Evolutionary conservation across 2,113 vertebrate species (phyloP).

Genomic region (Athene noctua): DNA sequence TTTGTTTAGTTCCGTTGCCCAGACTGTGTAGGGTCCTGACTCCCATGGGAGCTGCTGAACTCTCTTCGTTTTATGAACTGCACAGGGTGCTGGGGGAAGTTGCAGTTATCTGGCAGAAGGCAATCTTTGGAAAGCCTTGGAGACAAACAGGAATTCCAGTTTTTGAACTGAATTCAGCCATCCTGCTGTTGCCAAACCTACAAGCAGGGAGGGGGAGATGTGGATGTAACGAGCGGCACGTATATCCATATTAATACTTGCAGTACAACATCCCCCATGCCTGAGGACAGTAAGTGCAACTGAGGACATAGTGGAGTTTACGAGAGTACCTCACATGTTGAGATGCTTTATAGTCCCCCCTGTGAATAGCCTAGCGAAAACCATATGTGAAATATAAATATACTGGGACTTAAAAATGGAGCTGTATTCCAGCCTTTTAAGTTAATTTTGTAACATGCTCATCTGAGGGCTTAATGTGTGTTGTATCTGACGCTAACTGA

Average conservation of each 20-base stretch:
- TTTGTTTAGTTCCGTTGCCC: neutral
- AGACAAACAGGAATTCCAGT: constrained; percentile 20
- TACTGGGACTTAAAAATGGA: constrained; percentile 64
- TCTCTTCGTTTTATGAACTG: neutral
- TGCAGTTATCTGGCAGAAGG: neutral
- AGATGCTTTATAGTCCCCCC: constrained; percentile 65
- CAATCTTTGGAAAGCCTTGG: neutral
- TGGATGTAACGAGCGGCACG: constrained; percentile 11
- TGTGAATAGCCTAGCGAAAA: constrained; percentile 65
- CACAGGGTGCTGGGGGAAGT: neutral
- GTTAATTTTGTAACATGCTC: constrained; percentile 62
- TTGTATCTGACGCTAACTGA: constrained; percentile 11
- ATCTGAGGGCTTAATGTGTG: constrained; percentile 40
- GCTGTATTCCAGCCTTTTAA: constrained; percentile 65
- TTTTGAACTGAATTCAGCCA: neutral
- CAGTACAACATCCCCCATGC: constrained; percentile 24
- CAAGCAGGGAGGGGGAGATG: neutral
- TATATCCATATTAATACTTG: constrained; percentile 34
- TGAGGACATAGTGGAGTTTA: constrained; percentile 60
- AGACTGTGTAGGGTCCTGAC: neutral
- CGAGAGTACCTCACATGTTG: constrained; percentile 61
- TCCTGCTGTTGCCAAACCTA: constrained; percentile 30
- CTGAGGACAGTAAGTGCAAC: constrained; percentile 62
- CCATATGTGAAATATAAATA: constrained; percentile 72
- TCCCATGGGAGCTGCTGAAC: neutral